Base-by-base conservation (phyloP, 23 tunicate species). In the Trididemnum nubilum region DNA sequence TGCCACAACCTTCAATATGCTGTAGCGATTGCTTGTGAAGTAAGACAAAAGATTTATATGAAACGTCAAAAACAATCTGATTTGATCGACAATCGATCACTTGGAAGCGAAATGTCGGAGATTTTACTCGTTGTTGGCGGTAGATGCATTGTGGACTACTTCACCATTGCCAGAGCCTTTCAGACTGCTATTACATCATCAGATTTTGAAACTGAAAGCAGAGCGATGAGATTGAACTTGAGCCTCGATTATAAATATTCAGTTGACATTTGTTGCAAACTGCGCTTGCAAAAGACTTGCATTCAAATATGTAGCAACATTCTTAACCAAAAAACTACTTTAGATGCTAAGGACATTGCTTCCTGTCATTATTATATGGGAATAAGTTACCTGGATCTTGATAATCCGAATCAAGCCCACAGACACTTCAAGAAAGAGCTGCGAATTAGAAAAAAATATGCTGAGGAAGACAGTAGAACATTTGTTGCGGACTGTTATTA, bases 11-110 rank as follows among this genome's bases (percentile, higher is more conserved):
- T 90, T 9, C 59, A 70, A 25, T 90, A 75, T 51, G 95, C 95
- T 23, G 84, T 90, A 0, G 89, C 95, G 0, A 75, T 79, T 24
- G 89, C 95, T 0, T 90, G 95, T 50, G 95, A 90, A 63, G 72
- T 74, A 27, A 57, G 95, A 40, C 36, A 79, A 34, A 90, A 84
- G 73, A 81, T 84, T 73, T 90, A 84, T 85, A 26, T 80, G 82
- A 51, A 78, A 22, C 70, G 59, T 26, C 39, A 82, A 32, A 35
- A 52, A 0, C 92, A 88, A 52, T 35, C 76, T 25, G 87, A 83
- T 31, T 54, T 21, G 66, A 52, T 77, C 2, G 67, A 77, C 23
- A 36, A 77, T 77, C 38, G 51, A 34, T 31, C 65, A 2, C 30
- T 57, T 2, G 67, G 67, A 22, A 54, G 66, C 21, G 66, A 77